phyloP scores from a whole-genome alignment of 2,113 vertebrate species.

The Sorex fumeus region DNA sequence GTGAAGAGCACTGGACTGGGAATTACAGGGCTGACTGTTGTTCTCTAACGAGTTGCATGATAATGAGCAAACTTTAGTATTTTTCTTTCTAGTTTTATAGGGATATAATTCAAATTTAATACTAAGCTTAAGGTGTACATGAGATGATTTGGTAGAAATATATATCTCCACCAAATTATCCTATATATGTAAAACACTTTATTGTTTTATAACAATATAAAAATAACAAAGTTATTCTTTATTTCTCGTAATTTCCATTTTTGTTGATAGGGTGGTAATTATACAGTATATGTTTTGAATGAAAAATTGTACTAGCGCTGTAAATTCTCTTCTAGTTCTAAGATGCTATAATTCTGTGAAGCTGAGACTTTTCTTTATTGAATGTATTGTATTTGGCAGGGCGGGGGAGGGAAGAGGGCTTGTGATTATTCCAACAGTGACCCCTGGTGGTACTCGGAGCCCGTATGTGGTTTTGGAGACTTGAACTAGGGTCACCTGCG shows the following conservation, averaged over 20 bases:
- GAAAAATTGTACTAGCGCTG: neutral
- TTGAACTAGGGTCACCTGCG: too few relatives aligned
- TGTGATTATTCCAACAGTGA: too few relatives aligned
- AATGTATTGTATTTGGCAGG: neutral
- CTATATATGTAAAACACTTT: neutral
- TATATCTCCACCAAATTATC: neutral
- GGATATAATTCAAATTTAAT: neutral
- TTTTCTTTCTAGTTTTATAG: neutral
- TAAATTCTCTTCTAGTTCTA: constrained; percentile 19
- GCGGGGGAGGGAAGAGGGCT: too few relatives aligned
- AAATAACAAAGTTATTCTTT: neutral
- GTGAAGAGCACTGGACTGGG: neutral
- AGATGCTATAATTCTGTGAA: constrained; percentile 10
- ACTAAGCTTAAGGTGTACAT: neutral
- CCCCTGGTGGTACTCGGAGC: too few relatives aligned
- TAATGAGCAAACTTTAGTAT: neutral
- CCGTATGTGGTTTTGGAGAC: too few relatives aligned
- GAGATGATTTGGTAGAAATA: neutral
- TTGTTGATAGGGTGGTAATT: neutral
- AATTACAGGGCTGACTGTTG: neutral
- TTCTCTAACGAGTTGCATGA: neutral
- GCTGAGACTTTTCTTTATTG: constrained; percentile 6
- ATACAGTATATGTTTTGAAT: neutral
- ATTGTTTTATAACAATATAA: too few relatives aligned
- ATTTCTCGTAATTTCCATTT: neutral